Conservation (phyloP, 2,113 vertebrate genomes). For the Pachycephala philippinensis region DNA sequence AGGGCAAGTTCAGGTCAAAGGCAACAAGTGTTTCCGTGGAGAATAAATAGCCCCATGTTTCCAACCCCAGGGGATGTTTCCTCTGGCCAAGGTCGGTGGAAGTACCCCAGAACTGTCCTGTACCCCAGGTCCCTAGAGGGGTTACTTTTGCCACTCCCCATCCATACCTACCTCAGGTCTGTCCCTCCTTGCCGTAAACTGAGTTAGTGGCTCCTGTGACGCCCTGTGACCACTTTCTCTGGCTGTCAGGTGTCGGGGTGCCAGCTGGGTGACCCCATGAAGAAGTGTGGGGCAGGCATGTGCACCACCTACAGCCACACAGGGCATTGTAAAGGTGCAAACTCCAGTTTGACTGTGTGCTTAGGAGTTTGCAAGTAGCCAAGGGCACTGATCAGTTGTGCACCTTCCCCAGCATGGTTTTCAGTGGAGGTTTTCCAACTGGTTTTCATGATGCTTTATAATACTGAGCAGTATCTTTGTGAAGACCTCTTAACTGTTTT, state of each 20-base stretch:
- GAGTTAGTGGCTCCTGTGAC: accelerated
- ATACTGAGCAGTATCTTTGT: neutral
- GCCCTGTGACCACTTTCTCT: accelerated
- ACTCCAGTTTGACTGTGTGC: neutral
- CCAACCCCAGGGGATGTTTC: neutral
- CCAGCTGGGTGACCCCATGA: neutral
- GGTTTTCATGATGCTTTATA: neutral
- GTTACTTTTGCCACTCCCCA: neutral
- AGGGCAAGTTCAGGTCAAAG: neutral
- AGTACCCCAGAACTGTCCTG: neutral
- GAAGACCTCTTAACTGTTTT: neutral
- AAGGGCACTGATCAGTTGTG: neutral
- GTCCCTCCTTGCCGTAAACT: neutral
- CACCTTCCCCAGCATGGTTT: neutral
- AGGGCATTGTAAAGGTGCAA: neutral
- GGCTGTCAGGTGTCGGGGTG: neutral
- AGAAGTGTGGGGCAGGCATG: accelerated
- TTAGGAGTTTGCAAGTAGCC: neutral
- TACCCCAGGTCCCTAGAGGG: accelerated
- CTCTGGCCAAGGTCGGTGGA: accelerated
- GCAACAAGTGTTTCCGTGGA: neutral
- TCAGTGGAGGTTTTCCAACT: neutral
- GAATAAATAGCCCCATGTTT: neutral
- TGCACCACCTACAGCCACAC: accelerated
- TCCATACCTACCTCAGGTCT: neutral